Evolutionary conservation across 2,113 vertebrate species (phyloP).

Genomic region (Holacanthus passer): DNA sequence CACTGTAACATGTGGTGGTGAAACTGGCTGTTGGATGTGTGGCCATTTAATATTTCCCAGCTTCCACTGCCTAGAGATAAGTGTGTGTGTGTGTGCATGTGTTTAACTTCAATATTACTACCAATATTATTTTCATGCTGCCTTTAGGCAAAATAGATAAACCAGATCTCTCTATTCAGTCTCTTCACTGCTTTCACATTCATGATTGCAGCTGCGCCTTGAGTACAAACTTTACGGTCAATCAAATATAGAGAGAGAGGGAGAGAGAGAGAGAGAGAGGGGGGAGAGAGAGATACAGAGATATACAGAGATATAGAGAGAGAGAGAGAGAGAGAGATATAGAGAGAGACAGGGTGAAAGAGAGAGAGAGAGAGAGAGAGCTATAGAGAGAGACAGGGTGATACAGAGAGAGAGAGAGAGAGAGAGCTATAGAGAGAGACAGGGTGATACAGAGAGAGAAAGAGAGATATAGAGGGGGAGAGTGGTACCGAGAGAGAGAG

Average conservation of each 20-base stretch:
- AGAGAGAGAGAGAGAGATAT: conserved; percentile 45
- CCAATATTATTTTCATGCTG: background rate
- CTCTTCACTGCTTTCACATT: background rate
- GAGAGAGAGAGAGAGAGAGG: conserved; percentile 29
- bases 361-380: conserved; percentile 35
- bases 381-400: no score
- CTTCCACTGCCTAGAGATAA: background rate
- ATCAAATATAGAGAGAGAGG: conserved; percentile 25
- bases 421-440: conserved; percentile 36
- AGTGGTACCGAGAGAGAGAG: conserved; percentile 36
- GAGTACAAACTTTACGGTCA: conserved; percentile 69
- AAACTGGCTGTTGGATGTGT: background rate
- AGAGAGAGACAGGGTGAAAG: conserved; percentile 39
- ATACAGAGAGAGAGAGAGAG: conserved; percentile 44
- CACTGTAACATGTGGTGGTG: conserved; percentile 18
- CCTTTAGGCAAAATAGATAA: background rate
- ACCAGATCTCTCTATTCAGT: background rate
- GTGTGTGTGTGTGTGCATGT: background rate
- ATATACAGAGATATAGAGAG: conserved; percentile 35
- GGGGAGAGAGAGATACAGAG: conserved; percentile 42
- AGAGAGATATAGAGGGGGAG: no score
- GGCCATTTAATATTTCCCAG: conserved; percentile 11
- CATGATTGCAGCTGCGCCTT: conserved; percentile 56
- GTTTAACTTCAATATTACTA: background rate
- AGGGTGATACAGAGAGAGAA: conserved; percentile 46